Evolutionary conservation across 1,140 invertebrate species (phyloP).

Genomic region (Amyelois transitella): DNA sequence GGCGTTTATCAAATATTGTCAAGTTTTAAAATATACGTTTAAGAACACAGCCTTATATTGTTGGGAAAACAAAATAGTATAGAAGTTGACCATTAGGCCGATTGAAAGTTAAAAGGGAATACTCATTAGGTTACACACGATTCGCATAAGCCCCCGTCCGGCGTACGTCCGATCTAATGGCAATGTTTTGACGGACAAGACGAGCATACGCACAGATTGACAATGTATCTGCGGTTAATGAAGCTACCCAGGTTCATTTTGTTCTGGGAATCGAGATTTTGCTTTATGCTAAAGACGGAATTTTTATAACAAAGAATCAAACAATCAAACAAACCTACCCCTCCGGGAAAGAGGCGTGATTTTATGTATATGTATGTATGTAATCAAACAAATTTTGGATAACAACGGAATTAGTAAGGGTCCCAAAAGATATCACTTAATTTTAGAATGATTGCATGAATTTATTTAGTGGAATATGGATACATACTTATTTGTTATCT

Average conservation of each 20-base stretch:
- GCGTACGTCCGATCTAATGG: slow-evolving; percentile 11
- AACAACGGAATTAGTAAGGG: too few relatives aligned
- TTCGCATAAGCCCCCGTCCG: slow-evolving; percentile 4
- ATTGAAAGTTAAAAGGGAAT: neutral
- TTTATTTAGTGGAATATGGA: too few relatives aligned
- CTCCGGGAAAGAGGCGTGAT: too few relatives aligned
- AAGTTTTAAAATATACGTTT: too few relatives aligned
- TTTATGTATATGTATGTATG: too few relatives aligned
- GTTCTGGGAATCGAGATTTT: slow-evolving; percentile 10
- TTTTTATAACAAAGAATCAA: too few relatives aligned
- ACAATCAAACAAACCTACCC: too few relatives aligned
- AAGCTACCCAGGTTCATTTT: slow-evolving; percentile 17
- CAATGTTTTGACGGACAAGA: slow-evolving; percentile 33
- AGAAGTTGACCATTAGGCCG: neutral
- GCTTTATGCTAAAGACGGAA: neutral
- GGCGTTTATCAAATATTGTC: too few relatives aligned
- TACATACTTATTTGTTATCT: too few relatives aligned
- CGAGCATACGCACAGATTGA: slow-evolving; percentile 31
- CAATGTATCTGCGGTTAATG: slow-evolving; percentile 32
- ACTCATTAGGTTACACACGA: slow-evolving; percentile 8
- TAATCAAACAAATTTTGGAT: too few relatives aligned
- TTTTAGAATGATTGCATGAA: too few relatives aligned
- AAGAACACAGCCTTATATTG: neutral
- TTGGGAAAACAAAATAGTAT: neutral
- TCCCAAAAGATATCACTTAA: too few relatives aligned